Evolutionary conservation across 92 coral and sea anemone genomes (phyloP).

Genomic region (Desmophyllum pertusum): DNA sequence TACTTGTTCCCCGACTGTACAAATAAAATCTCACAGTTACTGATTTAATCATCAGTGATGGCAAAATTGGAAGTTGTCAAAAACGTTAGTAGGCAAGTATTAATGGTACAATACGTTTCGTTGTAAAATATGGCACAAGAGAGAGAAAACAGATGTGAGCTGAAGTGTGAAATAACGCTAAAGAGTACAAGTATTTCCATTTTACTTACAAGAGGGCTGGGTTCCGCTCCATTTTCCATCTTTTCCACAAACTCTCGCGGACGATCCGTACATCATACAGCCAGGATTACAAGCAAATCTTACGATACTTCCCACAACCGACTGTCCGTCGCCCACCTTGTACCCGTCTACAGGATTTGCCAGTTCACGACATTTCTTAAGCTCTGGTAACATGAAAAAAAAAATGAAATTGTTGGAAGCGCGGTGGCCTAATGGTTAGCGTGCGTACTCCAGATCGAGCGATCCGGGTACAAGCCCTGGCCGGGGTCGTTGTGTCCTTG

Average conservation of each 20-base stretch:
- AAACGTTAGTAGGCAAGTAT: too few relatives aligned
- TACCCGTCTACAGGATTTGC: slow-evolving; percentile 73
- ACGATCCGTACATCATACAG: slow-evolving; percentile 80
- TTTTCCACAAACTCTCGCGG: slow-evolving; percentile 71
- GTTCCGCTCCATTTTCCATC: slow-evolving; percentile 88
- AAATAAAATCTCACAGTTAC: too few relatives aligned
- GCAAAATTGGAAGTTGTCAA: too few relatives aligned
- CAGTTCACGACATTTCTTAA: slow-evolving; percentile 64
- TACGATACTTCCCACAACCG: slow-evolving; percentile 75
- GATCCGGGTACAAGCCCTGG: too few relatives aligned
- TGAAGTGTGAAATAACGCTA: background rate
- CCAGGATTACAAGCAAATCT: slow-evolving; percentile 84
- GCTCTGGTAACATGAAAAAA: slow-evolving; percentile 30
- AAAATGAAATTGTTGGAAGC: background rate
- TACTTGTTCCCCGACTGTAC: too few relatives aligned
- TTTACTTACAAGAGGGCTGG: slow-evolving; percentile 73
- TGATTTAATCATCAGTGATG: too few relatives aligned
- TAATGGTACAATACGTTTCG: too few relatives aligned
- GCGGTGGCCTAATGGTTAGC: too few relatives aligned
- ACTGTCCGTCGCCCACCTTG: slow-evolving; percentile 44
- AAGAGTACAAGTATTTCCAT: background rate
- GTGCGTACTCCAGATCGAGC: too few relatives aligned
- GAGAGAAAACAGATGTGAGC: too few relatives aligned
- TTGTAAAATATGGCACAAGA: too few relatives aligned
- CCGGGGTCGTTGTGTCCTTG: too few relatives aligned